phyloP scores from a whole-genome alignment of 2,888 invertebrate genomes.

The Standfussiana lucernea region DNA sequence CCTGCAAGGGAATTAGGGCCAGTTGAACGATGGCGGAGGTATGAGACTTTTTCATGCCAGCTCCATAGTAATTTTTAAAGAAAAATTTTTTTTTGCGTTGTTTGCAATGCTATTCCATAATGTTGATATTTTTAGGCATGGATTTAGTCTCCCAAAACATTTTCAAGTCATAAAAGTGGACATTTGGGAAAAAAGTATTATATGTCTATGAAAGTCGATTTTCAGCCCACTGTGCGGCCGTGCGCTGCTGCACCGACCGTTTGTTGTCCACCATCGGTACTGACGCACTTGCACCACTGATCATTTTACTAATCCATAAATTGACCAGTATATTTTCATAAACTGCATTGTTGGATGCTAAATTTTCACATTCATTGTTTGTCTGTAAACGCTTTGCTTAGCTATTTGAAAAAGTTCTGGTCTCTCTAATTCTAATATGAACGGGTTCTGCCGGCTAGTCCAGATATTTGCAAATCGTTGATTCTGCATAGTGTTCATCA shows the following conservation, averaged over 20 bases:
- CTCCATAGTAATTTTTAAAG: too few species aligned
- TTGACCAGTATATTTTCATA: not conserved
- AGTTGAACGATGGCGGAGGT: too few species aligned
- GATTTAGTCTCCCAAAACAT: too few species aligned
- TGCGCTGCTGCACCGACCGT: constrained; percentile 44
- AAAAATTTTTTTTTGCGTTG: too few species aligned
- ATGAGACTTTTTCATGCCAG: too few species aligned
- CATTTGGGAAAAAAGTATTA: too few species aligned
- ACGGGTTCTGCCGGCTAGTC: not conserved
- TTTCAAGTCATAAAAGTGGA: too few species aligned
- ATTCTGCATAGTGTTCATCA: constrained; percentile 1
- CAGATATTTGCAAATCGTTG: not conserved
- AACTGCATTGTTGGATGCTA: not conserved
- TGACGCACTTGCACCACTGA: constrained; percentile 7
- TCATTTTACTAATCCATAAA: constrained; percentile 3
- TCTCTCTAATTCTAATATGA: not conserved
- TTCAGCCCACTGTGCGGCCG: too few species aligned
- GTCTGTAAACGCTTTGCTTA: not conserved
- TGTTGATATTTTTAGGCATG: too few species aligned
- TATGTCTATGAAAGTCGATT: too few species aligned
- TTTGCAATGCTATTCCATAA: too few species aligned
- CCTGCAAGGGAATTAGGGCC: too few species aligned
- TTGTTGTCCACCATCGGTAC: constrained; percentile 10
- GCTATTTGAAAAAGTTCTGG: not conserved
- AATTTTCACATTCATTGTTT: not conserved